Evolutionary conservation across 2,888 invertebrate genomes (phyloP).

Genomic region (Crematogaster levior): DNA sequence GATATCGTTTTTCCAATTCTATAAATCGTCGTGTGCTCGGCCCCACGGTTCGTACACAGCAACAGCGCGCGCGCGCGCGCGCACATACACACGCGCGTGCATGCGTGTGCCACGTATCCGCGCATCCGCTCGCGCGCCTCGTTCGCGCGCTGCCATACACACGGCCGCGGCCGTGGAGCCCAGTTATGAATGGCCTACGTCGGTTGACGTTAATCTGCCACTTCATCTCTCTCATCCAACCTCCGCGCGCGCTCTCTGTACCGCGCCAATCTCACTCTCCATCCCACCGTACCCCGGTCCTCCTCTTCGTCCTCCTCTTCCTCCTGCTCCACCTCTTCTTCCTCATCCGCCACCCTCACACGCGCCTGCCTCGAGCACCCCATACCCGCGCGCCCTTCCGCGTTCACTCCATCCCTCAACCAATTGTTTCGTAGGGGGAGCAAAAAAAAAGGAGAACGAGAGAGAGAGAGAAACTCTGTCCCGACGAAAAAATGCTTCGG

Average conservation of each 20-base stretch:
- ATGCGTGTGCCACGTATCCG: neutral
- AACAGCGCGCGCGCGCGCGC: neutral
- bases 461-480: slow-evolving; percentile 45
- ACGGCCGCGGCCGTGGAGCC: slow-evolving; percentile 62
- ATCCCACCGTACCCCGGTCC: slow-evolving; percentile 44
- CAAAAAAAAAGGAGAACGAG: slow-evolving; percentile 40
- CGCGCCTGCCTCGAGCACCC: slow-evolving; percentile 47
- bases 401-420: slow-evolving; percentile 57
- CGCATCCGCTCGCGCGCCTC: slow-evolving; percentile 11
- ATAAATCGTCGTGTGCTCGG: slow-evolving; percentile 72
- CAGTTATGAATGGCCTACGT: slow-evolving; percentile 78
- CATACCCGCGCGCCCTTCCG: slow-evolving; percentile 46
- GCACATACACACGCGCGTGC: neutral
- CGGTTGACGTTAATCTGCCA: slow-evolving; percentile 79
- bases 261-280: slow-evolving; percentile 67
- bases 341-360: slow-evolving; percentile 31
- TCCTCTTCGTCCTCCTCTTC: slow-evolving; percentile 35
- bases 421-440: slow-evolving; percentile 74
- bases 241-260: slow-evolving; percentile 61
- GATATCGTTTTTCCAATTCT: slow-evolving; percentile 77
- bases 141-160: slow-evolving; percentile 44
- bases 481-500: slow-evolving; percentile 72
- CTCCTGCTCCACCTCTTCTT: slow-evolving; percentile 46
- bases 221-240: slow-evolving; percentile 76
- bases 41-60: slow-evolving; percentile 50